Percentiles rank a stretch among this genome's conserved stretches.
phyloP scores from a whole-genome alignment of 37 sponge, comb jelly and placozoan species.

The Geodia barretti region DNA sequence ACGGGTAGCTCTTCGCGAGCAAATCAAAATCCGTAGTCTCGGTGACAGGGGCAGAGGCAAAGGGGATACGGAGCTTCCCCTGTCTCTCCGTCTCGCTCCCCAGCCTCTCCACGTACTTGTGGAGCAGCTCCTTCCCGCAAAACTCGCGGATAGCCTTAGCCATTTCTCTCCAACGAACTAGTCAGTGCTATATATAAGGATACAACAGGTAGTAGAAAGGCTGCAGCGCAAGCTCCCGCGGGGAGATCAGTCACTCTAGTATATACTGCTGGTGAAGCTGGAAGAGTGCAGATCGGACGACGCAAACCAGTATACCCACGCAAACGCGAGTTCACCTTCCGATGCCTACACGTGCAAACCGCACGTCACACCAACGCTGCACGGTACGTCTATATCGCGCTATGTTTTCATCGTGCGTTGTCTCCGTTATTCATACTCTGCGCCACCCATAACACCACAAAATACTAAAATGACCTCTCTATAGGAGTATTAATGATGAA shows the following conservation, averaged over 20 bases:
- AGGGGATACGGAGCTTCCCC: conserved; percentile 4
- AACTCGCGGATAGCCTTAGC: conserved; percentile 89
- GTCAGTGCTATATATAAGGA: neutral
- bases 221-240: neutral
- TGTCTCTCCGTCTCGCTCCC: neutral
- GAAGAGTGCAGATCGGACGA: too few relatives aligned
- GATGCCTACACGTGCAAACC: too few relatives aligned
- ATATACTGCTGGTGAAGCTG: too few relatives aligned
- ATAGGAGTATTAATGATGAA: too few relatives aligned
- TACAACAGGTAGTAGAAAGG: neutral
- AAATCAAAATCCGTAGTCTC: conserved; percentile 25
- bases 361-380: too few relatives aligned
- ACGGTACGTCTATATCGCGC: too few relatives aligned
- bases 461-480: too few relatives aligned
- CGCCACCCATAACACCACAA: too few relatives aligned
- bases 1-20: conserved; percentile 41
- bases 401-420: too few relatives aligned
- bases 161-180: conserved; percentile 53
- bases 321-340: too few relatives aligned
- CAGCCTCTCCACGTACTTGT: conserved; percentile 36
- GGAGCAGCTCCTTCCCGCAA: conserved; percentile 76
- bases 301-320: too few relatives aligned
- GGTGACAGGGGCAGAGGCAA: conserved; percentile 40
- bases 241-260: neutral
- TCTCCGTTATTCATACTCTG: too few relatives aligned